Evolutionary conservation across 2,888 invertebrate genomes (phyloP).

Genomic region (Cinara cedri): DNA sequence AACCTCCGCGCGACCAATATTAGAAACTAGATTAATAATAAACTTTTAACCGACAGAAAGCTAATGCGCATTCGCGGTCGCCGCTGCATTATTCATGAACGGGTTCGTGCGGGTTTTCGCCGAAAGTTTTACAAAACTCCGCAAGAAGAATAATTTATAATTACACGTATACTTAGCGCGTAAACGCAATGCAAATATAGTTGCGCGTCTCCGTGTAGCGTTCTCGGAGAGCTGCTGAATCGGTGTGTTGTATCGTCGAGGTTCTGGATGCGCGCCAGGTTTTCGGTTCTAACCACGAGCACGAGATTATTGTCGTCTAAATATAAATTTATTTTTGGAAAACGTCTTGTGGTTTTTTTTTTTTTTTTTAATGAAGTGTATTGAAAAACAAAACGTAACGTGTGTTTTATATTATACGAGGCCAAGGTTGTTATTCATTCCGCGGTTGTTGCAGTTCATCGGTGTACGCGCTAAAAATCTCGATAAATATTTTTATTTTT

Average conservation of each 20-base stretch:
- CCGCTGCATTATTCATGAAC: no score
- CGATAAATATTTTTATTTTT: conserved; percentile 8
- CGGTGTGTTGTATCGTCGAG: not conserved
- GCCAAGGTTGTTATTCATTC: conserved; percentile 27
- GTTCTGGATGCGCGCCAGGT: conserved; percentile 8
- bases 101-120: no score
- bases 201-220: not conserved
- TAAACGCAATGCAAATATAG: conserved; percentile 21
- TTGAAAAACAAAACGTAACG: no score
- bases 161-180: not conserved
- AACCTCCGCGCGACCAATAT: no score
- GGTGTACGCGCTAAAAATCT: no score
- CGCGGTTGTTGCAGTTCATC: not conserved
- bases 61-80: no score
- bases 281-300: not conserved
- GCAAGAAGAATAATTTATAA: conserved; percentile 32
- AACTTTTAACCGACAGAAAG: no score
- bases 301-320: conserved; percentile 29
- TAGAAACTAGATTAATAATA: no score
- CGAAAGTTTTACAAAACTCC: conserved; percentile 6
- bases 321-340: conserved; percentile 33
- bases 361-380: not conserved
- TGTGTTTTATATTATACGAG: no score
- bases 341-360: conserved; percentile 22
- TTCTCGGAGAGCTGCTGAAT: no score